Evolutionary conservation across 1,140 invertebrate genomes (phyloP), one percentile per base, ranked within the genome.

Genomic region (Pissodes strobi): DNA sequence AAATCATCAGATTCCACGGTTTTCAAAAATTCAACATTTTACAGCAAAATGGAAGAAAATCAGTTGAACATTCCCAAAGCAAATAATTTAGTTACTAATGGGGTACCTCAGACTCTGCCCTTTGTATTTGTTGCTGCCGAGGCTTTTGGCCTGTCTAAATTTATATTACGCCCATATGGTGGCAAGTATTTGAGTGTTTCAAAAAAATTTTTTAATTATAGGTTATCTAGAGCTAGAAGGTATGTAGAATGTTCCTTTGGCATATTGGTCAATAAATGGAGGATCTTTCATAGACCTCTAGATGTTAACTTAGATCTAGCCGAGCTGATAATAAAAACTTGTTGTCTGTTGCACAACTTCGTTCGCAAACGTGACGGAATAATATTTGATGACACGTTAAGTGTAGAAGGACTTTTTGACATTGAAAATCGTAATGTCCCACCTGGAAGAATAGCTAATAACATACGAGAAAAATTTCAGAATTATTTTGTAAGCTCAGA

Each of bases 141-240:
- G n/a, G n/a, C n/a, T n/a, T n/a, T n/a, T n/a, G n/a, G n/a, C n/a
- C n/a, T n/a, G n/a, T n/a, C n/a, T n/a, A n/a, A n/a, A n/a, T n/a
- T n/a, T n/a, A n/a, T n/a, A n/a, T n/a, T n/a, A n/a, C n/a, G n/a
- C n/a, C n/a, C n/a, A n/a, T n/a, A n/a, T n/a, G n/a, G n/a, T n/a
- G n/a, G 74, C 63, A 77, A 60, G 52, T 38, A 53, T 46, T 64
- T 81, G 34, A 52, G 66, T 21, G 51, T 71, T 13, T 53, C 75
- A 43, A 76, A 72, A 70, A 64, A 57, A 65, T 72, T 80, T 18
- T 82, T 79, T 71, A 82, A 84, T 67, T 82, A 82, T 65, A 61
- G 77, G 17, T 61, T 80, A 19, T 68, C 69, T 21, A 61, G 73
- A 53, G 79, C 76, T 17, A 61, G 78, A 57, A 46, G 76, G 38